Evolutionary conservation across 1,140 invertebrate species (phyloP), one percentile per base, ranked within the genome.

Genomic region (Leptoteleia sp.): DNA sequence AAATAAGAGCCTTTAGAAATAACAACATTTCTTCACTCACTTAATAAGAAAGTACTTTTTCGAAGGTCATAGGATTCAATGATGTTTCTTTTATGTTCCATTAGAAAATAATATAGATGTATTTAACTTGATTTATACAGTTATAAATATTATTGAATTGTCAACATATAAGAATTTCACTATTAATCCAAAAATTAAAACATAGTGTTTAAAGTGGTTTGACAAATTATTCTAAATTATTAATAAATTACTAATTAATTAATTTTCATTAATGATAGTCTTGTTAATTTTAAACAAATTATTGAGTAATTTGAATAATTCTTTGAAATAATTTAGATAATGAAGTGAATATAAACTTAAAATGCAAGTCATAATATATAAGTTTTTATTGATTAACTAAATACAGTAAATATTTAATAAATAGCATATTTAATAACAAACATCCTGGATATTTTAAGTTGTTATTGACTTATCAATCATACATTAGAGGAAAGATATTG

Each of bases 41-140:
- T 65, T 68, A 47, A 45, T 47, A 29, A 45, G 52, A 68, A 55
- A 55, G 37, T 35, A 45, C 29, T 37, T 47, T 35, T 17, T 40
- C 17, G 29, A 35, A 48, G 43, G 42, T 40, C 54, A 48, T 27
- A 19, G 22, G 31, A 55, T 68, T 40, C 47, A 42, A 19, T 27
- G 13, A 45, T n/a, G n/a, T n/a, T n/a, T n/a, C n/a, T n/a, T n/a
- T n/a, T 8, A 47, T 25, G 17, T 25, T 45, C 17, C 16, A 13
- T 22, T 8, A 11, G 11, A 1, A 27, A 45, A 7, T 7, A 5
- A 27, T 13, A 22, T 11, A n/a, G 13, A 27, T 25, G 22, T 13
- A 9, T 25, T 12, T 11, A 27, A 7, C 27, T 45, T 45, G 11
- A 25, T 27, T 25, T 12, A 45, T 27, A 16, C 11, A 42, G 37